Base-by-base conservation (phyloP, 2,888 invertebrate species). In the Diadromus collaris region DNA sequence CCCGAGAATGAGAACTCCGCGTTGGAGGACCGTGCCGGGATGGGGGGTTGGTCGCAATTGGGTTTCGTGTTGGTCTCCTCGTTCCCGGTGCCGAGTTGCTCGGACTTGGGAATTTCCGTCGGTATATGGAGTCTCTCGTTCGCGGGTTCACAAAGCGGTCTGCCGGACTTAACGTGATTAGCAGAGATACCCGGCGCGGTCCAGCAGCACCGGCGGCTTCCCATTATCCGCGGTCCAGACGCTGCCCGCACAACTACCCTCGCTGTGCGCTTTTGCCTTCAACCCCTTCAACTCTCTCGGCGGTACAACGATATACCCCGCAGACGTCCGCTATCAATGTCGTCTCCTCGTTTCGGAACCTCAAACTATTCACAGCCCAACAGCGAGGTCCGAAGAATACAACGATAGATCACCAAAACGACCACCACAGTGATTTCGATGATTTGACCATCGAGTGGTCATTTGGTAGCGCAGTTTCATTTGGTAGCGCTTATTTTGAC, bases 161-260 rank as follows among this genome's bases (percentile, higher is more conserved):
- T 87, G 87, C 87, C 85, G 88, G 90, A 89, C 90, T 90, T 90
- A 89, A 90, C 89, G 87, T 86, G 90, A 90, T 90, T 90, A 90
- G 89, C 90, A 88, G 89, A 90, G 89, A 90, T 89, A 90, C 87
- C 86, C 85, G 72, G 81, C 38, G 85, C 83, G 85, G 86, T 80
- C 77, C 74, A 46, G 69, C 76, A 67, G 64, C 72, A 71, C 73
- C 73, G 61, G 64, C 65, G 74, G 77, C 85, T 85, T 86, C 86
- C 89, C 87, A 89, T 90, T 89, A 90, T 89, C 86, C 88, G 87
- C 83, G 88, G 88, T 89, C 89, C 89, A 89, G 89, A 88, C 89
- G 85, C 86, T 85, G 79, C 83, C 54, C 85, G 73, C 85, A 81
- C 81, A 82, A 84, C 82, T 71, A 61, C 85, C 82, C 81, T 82